Evolutionary conservation across 2,113 vertebrate species (phyloP), one percentile per base, ranked within the genome.

Genomic region (Caranx melampygus): DNA sequence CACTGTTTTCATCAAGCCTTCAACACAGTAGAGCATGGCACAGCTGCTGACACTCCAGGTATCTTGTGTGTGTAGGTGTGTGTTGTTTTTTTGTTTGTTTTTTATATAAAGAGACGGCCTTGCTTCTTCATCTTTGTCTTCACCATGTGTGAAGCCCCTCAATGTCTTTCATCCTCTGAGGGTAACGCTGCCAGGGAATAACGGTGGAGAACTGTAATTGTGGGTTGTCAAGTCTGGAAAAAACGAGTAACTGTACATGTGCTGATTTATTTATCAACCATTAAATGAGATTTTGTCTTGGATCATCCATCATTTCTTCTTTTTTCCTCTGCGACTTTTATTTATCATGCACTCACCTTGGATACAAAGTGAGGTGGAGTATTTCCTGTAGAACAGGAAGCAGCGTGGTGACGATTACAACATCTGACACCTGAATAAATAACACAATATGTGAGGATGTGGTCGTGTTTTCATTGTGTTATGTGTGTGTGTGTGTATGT

Each of bases 31-130:
- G 63, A 84, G 82, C 34, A 16, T 7, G 4, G 65, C 70, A 58
- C 90, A 91, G 92, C 92, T 92, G 92, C 79, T 26, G 62, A 59
- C 79, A 65, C 86, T 90, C 67, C 88, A 84, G 69, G 79, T 87
- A 86, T 13, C 72, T 21, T 49, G 10, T 42, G 40, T 9, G 8
- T 26, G 26, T 26, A 26, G 26, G 26, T 26, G 26, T 26, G 26
- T 10, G 8, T 49, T 18, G 6, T 12, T 42, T 55, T 45, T 68
- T 15, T 20, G 31, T 35, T 66, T 44, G 0, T 18, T 12, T 65
- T 66, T 47, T 26, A n/a, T 66, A 40, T n/a, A n/a, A 15, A 77
- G 47, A 58, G 64, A 78, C 67, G 3, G 5, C 33, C 18, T 82
- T 20, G 7, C 42, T 73, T 63, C 65, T 71, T 12, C 20, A 37